phyloP scores from a whole-genome alignment of 2,797 vertebrate genomes.

The Eptatretus atami region DNA sequence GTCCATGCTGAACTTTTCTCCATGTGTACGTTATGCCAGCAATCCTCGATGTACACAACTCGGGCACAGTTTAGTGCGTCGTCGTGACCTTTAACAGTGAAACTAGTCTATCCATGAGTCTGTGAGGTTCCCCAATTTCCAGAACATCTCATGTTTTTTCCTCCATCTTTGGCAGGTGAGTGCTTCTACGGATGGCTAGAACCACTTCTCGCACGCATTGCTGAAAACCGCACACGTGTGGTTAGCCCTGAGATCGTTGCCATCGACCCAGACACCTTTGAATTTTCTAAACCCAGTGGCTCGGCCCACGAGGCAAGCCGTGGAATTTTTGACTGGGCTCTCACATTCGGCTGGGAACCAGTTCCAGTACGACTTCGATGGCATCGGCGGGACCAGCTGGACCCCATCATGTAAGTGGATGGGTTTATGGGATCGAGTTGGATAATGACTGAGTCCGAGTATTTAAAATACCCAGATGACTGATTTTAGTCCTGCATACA shows the following conservation, averaged over 20 bases:
- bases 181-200: constrained; percentile 85
- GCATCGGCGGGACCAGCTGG: constrained; percentile 57
- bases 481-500: no score
- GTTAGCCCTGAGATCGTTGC: constrained; percentile 66
- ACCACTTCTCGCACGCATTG: constrained; percentile 46
- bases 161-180: constrained; percentile 24
- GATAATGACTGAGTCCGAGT: no score
- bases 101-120: no score
- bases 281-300: constrained; percentile 32
- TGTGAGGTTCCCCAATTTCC: no score
- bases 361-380: constrained; percentile 25
- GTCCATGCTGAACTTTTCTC: no score
- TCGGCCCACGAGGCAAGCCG: constrained; percentile 32
- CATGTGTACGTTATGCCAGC: no score
- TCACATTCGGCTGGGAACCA: constrained; percentile 55
- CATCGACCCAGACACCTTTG: constrained; percentile 50
- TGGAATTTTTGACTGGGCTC: constrained; percentile 78
- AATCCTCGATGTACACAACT: no score
- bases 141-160: no score
- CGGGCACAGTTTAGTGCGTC: no score
- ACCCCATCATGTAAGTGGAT: constrained; percentile 47
- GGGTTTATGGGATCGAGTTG: no score
- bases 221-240: constrained; percentile 44
- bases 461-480: no score
- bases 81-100: no score